Evolutionary conservation across 1,140 invertebrate species (phyloP), one percentile per base, ranked within the genome.

Genomic region (Cyclina sinensis): DNA sequence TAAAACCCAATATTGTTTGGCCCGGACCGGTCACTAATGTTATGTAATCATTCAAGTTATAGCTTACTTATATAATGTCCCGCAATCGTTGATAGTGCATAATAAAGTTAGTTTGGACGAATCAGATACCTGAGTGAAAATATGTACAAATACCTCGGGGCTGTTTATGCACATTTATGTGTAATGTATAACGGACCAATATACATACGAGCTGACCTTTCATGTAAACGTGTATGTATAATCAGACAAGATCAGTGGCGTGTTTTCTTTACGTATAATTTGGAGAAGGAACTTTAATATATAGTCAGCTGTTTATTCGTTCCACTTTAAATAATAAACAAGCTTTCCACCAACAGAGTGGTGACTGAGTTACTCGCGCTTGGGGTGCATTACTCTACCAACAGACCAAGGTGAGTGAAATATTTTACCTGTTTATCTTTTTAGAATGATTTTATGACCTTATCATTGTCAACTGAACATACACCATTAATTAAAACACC

Each of bases 81-180:
- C 65, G 65, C 65, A 70, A 70, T 35, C 65, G 27, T 70, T 70
- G 65, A 70, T 70, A 37, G 65, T 27, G 37, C 65, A 70, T 70
- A 70, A 70, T 70, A 35, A 70, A 70, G 65, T 35, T 70, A 70
- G 65, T 9, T 37, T 70, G 0, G 65, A 37, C 65, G 65, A 37
- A 70, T 70, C 65, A 32, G 65, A 70, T 70, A 70, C 14, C 32
- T 62, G 65, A 37, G 11, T 16, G 65, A 70, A 70, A 70, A 70
- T 70, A 70, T 70, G 65, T 70, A 70, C 65, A 70, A 37, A 27
- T 70, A 70, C 32, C 65, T 27, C 21, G 35, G 65, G 65, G 65
- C 65, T 35, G 37, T 39, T 7, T 37, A 70, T 70, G 65, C 65
- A 27, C 65, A 70, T 70, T 39, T 70, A 37, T 39, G 65, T 70